phyloP scores from a whole-genome alignment of 2,113 vertebrate species.

The Bubo blakistoni region DNA sequence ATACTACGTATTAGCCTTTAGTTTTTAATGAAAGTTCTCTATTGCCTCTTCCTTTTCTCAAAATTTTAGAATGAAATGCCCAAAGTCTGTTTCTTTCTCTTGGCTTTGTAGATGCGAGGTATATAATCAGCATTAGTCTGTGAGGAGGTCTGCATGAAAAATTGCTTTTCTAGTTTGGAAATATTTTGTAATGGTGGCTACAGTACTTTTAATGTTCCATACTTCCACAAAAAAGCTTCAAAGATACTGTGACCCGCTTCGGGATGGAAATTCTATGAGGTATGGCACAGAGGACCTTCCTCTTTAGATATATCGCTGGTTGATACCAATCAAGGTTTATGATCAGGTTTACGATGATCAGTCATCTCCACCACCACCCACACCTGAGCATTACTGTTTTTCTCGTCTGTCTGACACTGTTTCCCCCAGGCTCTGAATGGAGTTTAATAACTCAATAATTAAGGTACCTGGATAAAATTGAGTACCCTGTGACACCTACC shows the following conservation, averaged over 20 bases:
- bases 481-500: neutral
- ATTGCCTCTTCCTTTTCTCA: neutral
- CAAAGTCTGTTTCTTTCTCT: neutral
- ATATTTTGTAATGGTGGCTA: neutral
- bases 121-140: neutral
- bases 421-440: neutral
- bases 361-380: neutral
- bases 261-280: neutral
- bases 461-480: neutral
- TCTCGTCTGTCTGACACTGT: neutral
- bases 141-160: neutral
- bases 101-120: neutral
- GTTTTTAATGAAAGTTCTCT: neutral
- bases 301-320: neutral
- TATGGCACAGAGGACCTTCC: neutral
- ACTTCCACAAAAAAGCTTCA: neutral
- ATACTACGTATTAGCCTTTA: neutral
- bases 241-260: neutral
- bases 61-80: neutral
- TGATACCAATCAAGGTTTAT: neutral
- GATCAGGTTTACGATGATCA: neutral
- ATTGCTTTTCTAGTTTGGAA: neutral
- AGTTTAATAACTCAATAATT: neutral
- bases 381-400: neutral
- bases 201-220: neutral